These are phyloP conservation scores for Scartelaos histophorus DNA, from an alignment of 2,113 vertebrate species.

Conservation along the genomic window DNA sequence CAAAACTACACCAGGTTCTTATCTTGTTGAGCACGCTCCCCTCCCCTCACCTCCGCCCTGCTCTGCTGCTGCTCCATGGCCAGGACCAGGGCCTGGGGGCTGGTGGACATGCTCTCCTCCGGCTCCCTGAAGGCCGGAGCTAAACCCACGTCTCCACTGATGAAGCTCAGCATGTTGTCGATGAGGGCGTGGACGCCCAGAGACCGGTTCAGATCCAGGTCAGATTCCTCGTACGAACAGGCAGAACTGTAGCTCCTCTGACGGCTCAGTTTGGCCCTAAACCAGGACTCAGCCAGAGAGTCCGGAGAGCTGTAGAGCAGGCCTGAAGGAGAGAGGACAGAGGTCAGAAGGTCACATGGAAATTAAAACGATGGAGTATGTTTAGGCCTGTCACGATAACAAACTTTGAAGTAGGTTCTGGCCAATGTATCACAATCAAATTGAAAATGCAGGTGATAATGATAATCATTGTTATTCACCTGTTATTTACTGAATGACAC, in stretches of 20 bases:
- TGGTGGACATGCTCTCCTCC: slow-evolving; percentile 93
- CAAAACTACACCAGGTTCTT: no score
- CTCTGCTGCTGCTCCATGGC: slow-evolving; percentile 97
- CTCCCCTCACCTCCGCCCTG: slow-evolving; percentile 85
- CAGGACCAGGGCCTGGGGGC: slow-evolving; percentile 88
- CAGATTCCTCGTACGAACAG: slow-evolving; percentile 83
- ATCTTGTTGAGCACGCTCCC: no score
- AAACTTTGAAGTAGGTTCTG: no score
- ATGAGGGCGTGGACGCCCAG: slow-evolving; percentile 89
- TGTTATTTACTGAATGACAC: no score
- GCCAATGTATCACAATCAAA: no score
- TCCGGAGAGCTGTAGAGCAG: slow-evolving; percentile 78
- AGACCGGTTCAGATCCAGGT: slow-evolving; percentile 86
- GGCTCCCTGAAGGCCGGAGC: slow-evolving; percentile 92
- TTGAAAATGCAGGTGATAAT: no score
- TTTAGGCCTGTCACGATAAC: no score
- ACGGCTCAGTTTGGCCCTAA: slow-evolving; percentile 83
- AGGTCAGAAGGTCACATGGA: slow-evolving; percentile 29
- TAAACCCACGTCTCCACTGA: slow-evolving; percentile 90
- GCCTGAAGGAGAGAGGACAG: slow-evolving; percentile 47
- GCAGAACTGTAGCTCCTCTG: slow-evolving; percentile 82
- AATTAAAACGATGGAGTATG: not conserved
- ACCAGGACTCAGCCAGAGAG: slow-evolving; percentile 88
- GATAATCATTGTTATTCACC: no score
- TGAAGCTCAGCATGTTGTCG: slow-evolving; percentile 93